Evolutionary conservation across 2,888 invertebrate species (phyloP), one percentile per base, ranked within the genome.

Genomic region (Carabus problematicus): DNA sequence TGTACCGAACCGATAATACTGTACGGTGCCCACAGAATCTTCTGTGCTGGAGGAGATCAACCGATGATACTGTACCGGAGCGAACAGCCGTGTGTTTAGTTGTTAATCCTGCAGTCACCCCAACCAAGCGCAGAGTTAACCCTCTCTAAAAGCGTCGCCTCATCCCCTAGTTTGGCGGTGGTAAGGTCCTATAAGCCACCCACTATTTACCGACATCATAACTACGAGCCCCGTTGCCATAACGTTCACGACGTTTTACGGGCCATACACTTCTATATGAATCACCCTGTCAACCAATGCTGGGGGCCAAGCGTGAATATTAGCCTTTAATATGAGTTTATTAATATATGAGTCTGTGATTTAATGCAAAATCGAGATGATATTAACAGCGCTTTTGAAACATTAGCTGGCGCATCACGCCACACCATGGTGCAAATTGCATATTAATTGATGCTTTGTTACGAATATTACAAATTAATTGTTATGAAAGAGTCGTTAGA

Each of bases 201-300:
- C 58, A 43, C 58, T 66, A 54, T 66, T 66, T 66, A 47, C 18
- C 56, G 47, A 66, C 64, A 62, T 62, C 49, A 66, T 66, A 66
- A 58, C 64, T 43, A 56, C 54, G 18, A 16, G 49, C 39, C 16
- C 42, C 54, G 64, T 66, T 56, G 64, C 64, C 49, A 66, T 63
- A 63, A 40, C n/a, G 45, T 45, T 12, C 45, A 14, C 14, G n/a
- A 45, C 45, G 45, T 45, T 45, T 59, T 43, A 62, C 47, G 43
- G 18, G 43, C 62, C 62, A 49, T 62, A 55, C 16, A 55, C 29
- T 40, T 47, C 47, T 39, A 58, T 66, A 66, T 66, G 64, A 66
- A 66, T 66, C 64, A 66, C 58, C 47, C 47, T 58, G 63, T 66
- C 47, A 39, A 45, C 45, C 64, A n/a, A 45, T 14, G 47, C 4